A percentile compares a stretch with the other conserved stretches of the same genome.
These are phyloP conservation scores for Holothuria leucospilota DNA, from an alignment of 53 echinoderm and acorn worm genomes.

Conservation along the genomic window DNA sequence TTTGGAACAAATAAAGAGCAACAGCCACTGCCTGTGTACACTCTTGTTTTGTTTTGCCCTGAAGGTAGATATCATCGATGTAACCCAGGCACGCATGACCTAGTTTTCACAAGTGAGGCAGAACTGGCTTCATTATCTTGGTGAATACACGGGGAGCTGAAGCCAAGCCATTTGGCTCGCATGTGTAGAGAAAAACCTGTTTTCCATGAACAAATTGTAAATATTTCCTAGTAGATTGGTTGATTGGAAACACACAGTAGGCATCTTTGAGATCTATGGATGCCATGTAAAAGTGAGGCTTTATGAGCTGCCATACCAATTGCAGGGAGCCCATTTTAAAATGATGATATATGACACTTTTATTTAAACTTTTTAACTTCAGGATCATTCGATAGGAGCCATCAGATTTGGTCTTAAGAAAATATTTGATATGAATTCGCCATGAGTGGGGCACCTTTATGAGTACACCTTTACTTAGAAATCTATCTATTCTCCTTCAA, in stretches of 20 bases:
- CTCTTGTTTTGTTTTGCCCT: no score
- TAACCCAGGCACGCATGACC: constrained; percentile 45
- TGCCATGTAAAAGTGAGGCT: constrained; percentile 59
- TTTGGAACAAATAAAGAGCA: constrained; percentile 11
- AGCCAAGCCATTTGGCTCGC: constrained; percentile 56
- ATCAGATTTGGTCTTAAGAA: constrained; percentile 58
- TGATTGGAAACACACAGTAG: constrained; percentile 60
- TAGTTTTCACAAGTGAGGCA: constrained; percentile 40
- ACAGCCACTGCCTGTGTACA: not conserved
- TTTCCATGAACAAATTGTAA: constrained; percentile 41
- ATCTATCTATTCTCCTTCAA: not conserved
- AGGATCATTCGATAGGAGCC: constrained; percentile 47
- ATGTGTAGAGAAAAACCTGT: constrained; percentile 55
- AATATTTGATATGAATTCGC: no score
- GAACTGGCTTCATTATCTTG: no score
- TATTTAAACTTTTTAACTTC: constrained; percentile 43
- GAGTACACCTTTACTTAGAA: constrained; percentile 40
- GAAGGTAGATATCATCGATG: no score
- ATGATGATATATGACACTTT: constrained; percentile 46
- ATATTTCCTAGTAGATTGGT: constrained; percentile 35
- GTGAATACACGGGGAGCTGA: constrained; percentile 58
- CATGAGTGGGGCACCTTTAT: constrained; percentile 11
- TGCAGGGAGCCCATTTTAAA: constrained; percentile 62
- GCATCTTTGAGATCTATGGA: constrained; percentile 63
- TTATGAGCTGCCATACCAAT: constrained; percentile 30